phyloP scores from a whole-genome alignment of 2,797 vertebrate species.

The Acipenser oxyrinchus region DNA sequence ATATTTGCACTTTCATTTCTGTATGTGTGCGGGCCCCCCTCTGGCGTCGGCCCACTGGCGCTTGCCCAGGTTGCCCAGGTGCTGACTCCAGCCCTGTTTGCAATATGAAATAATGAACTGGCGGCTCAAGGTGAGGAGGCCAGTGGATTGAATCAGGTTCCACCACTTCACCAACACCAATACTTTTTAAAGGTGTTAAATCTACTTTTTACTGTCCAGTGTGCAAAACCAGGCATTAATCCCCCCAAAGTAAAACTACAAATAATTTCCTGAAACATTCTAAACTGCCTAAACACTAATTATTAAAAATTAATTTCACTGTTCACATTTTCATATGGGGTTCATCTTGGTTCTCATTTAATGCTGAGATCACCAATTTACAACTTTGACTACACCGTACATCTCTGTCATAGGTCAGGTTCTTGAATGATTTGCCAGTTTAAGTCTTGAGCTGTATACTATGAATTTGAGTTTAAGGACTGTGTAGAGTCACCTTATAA shows the following conservation, averaged over 20 bases:
- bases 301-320: slow-evolving; percentile 63
- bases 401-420: slow-evolving; percentile 57
- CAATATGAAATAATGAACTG: too few relatives aligned
- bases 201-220: too few relatives aligned
- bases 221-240: too few relatives aligned
- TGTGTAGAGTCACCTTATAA: slow-evolving; percentile 63
- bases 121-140: too few relatives aligned
- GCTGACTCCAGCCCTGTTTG: too few relatives aligned
- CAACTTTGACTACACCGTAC: slow-evolving; percentile 57
- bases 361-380: slow-evolving; percentile 56
- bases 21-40: too few relatives aligned
- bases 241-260: background rate
- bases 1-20: too few relatives aligned
- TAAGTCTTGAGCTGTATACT: slow-evolving; percentile 37
- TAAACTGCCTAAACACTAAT: slow-evolving; percentile 55
- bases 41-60: too few relatives aligned
- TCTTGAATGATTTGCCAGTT: slow-evolving; percentile 70
- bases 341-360: slow-evolving; percentile 61
- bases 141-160: too few relatives aligned
- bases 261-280: slow-evolving; percentile 50
- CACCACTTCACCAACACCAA: too few relatives aligned
- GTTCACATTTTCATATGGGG: slow-evolving; percentile 44
- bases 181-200: too few relatives aligned
- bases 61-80: too few relatives aligned
- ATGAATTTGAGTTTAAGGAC: slow-evolving; percentile 36